Evolutionary conservation across 2,888 invertebrate genomes (phyloP).

Genomic region (Cephus runcator): DNA sequence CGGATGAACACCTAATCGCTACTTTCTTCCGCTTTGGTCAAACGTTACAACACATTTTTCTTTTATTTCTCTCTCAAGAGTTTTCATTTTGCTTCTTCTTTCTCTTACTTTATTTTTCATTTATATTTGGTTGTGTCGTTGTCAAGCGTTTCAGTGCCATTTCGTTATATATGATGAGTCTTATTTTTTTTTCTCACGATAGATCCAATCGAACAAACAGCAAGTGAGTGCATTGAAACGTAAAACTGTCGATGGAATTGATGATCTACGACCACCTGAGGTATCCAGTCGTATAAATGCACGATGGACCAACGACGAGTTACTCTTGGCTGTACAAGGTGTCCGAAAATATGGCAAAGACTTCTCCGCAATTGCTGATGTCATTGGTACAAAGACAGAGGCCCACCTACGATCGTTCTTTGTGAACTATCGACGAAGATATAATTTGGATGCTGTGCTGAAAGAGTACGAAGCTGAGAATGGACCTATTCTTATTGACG

Average conservation of each 20-base stretch:
- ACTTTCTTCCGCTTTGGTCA: background rate
- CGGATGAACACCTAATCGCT: background rate
- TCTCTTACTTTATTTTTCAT: background rate
- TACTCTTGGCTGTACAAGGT: conserved; percentile 90
- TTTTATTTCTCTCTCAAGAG: background rate
- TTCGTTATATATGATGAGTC: no score
- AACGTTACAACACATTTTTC: background rate
- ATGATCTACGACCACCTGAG: conserved; percentile 74
- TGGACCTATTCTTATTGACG: conserved; percentile 68
- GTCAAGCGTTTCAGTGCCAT: background rate
- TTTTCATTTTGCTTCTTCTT: background rate
- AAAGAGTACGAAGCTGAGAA: conserved; percentile 87
- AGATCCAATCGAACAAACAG: conserved; percentile 97
- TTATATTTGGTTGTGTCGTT: background rate
- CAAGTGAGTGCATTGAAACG: conserved; percentile 87
- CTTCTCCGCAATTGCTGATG: conserved; percentile 93
- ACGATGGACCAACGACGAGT: conserved; percentile 93
- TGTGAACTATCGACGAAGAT: conserved; percentile 88
- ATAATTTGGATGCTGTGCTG: conserved; percentile 86
- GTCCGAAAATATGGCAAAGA: conserved; percentile 86
- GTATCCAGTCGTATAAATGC: conserved; percentile 80
- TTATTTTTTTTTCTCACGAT: conserved; percentile 53
- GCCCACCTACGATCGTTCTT: conserved; percentile 92
- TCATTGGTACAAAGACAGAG: conserved; percentile 94
- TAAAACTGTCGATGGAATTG: conserved; percentile 74